Evolutionary conservation across 2,888 invertebrate species (phyloP).

Genomic region (Blomia tropicalis): DNA sequence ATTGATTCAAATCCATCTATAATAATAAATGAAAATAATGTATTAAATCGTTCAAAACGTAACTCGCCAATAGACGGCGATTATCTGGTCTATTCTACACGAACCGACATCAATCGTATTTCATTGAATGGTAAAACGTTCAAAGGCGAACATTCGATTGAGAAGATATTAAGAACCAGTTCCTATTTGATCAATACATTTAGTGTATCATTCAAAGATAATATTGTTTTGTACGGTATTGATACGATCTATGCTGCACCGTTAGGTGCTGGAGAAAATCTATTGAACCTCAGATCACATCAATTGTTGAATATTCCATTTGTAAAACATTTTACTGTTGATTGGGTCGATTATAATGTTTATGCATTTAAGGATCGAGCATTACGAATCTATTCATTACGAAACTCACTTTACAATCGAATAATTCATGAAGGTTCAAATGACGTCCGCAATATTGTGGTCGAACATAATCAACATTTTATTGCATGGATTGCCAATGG

Average conservation of each 20-base stretch:
- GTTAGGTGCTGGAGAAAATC: neutral
- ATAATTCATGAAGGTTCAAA: neutral
- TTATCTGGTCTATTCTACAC: neutral
- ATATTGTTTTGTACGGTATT: neutral
- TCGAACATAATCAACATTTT: neutral
- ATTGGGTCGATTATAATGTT: slow-evolving; percentile 12
- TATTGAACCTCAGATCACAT: neutral
- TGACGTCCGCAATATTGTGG: neutral
- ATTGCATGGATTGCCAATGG: slow-evolving; percentile 1
- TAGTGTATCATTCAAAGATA: neutral
- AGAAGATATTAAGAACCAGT: too few relatives aligned
- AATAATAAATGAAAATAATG: too few relatives aligned
- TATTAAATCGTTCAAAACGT: too few relatives aligned
- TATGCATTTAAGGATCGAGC: neutral
- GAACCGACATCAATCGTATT: too few relatives aligned
- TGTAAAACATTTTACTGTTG: neutral
- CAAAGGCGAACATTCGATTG: too few relatives aligned
- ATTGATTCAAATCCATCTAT: too few relatives aligned
- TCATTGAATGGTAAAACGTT: too few relatives aligned
- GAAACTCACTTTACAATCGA: neutral
- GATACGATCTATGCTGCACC: neutral
- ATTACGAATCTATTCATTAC: neutral
- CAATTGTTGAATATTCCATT: neutral
- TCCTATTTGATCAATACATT: too few relatives aligned
- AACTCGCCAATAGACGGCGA: neutral